A percentile compares a stretch with the other conserved stretches of the same genome.
phyloP scores from a whole-genome alignment of 37 sponge, comb jelly and placozoan genomes.

The Hormiphora californensis region DNA sequence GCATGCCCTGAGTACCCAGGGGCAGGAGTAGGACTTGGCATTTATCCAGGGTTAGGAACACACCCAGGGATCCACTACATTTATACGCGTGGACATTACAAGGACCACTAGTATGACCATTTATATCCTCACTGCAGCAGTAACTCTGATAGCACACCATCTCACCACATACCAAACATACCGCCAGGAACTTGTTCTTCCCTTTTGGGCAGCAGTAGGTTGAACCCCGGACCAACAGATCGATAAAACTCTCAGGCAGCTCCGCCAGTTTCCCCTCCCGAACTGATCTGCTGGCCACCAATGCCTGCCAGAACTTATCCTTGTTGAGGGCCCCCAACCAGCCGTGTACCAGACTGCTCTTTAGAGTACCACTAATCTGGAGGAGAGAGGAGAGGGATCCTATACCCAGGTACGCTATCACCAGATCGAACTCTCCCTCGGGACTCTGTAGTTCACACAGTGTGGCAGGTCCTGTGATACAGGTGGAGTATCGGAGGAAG shows the following conservation, averaged over 20 bases:
- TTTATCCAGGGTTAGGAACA: constrained; percentile 41
- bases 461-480: not conserved
- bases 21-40: constrained; percentile 37
- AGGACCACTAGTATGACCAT: not conserved
- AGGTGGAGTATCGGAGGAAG: constrained; percentile 37
- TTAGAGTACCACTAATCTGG: not conserved
- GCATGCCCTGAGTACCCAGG: constrained; percentile 11
- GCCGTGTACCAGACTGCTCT: not conserved
- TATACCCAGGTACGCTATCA: not conserved
- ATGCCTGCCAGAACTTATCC: not conserved
- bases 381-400: not conserved
- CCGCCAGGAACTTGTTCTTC: not conserved
- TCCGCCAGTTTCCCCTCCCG: constrained; percentile 1
- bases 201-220: constrained; percentile 20
- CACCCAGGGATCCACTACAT: constrained; percentile 16
- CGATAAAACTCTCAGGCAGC: not conserved
- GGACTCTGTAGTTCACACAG: constrained; percentile 30
- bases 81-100: constrained; percentile 31
- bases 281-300: not conserved
- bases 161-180: constrained; percentile 32
- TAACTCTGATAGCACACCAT: constrained; percentile 51
- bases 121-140: not conserved
- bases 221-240: not conserved
- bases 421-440: constrained; percentile 23
- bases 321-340: constrained; percentile 11